These are phyloP conservation scores for Scytalopus superciliaris DNA, from an alignment of 2,113 vertebrate genomes.

Conservation along the genomic window DNA sequence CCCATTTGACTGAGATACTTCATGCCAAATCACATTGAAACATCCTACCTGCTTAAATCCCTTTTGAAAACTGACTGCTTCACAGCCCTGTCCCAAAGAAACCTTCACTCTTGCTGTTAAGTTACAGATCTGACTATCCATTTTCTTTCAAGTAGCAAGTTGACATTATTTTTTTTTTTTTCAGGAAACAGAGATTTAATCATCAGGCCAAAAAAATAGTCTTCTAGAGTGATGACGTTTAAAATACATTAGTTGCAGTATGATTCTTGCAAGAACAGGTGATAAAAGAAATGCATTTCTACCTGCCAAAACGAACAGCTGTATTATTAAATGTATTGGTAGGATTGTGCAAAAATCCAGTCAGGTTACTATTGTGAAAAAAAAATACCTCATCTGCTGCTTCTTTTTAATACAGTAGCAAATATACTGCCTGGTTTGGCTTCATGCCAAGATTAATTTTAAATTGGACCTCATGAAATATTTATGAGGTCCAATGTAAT, in stretches of 20 bases:
- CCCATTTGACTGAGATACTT: not conserved
- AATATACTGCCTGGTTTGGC: conserved; percentile 56
- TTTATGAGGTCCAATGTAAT: conserved; percentile 70
- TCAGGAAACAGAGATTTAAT: not conserved
- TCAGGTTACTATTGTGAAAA: conserved; percentile 47
- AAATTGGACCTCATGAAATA: conserved; percentile 69
- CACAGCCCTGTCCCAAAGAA: not conserved
- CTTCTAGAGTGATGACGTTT: not conserved
- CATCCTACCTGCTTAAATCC: not conserved
- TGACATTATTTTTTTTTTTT: not conserved
- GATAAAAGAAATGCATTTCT: conserved; percentile 24
- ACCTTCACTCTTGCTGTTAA: not conserved
- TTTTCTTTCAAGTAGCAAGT: not conserved
- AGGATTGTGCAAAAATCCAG: conserved; percentile 49
- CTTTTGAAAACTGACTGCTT: not conserved
- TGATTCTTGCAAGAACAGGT: not conserved
- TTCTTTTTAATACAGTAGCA: conserved; percentile 64
- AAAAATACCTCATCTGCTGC: conserved; percentile 58
- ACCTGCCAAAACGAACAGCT: conserved; percentile 56
- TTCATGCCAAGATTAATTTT: conserved; percentile 60
- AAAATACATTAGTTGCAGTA: not conserved
- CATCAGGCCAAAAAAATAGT: not conserved
- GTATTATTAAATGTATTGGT: conserved; percentile 59
- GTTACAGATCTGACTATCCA: not conserved
- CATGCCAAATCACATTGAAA: not conserved